Percentiles rank a stretch among this genome's conserved stretches.
Conservation (phyloP, 1,140 invertebrate species). For the Dreissena rostriformis region DNA sequence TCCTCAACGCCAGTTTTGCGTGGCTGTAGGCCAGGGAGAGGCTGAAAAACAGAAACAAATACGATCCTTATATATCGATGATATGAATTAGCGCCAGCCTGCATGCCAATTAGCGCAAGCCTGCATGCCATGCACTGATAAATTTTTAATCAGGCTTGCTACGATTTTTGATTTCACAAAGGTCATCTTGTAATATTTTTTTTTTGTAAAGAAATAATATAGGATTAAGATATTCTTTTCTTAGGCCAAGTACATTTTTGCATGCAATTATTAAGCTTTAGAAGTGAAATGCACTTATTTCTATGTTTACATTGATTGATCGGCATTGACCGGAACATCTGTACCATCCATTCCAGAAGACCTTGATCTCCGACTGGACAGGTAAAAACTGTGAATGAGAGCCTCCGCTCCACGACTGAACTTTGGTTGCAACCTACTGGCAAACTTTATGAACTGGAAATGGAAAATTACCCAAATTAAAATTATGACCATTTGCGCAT, state of each 20-base stretch:
- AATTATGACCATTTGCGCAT: too few relatives aligned
- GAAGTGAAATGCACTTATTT: neutral
- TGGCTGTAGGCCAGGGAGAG: slow-evolving; percentile 62
- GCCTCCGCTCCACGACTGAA: slow-evolving; percentile 57
- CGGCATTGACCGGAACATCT: slow-evolving; percentile 61
- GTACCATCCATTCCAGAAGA: slow-evolving; percentile 47
- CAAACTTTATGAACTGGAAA: slow-evolving; percentile 51
- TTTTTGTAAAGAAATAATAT: too few relatives aligned
- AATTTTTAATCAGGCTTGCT: too few relatives aligned
- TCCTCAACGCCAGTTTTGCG: slow-evolving; percentile 63
- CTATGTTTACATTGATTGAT: slow-evolving; percentile 61
- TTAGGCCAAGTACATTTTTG: too few relatives aligned
- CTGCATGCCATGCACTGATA: too few relatives aligned
- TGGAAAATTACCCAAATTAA: neutral
- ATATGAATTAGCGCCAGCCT: too few relatives aligned
- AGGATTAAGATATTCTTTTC: too few relatives aligned
- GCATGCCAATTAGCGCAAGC: too few relatives aligned
- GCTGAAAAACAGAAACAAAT: slow-evolving; percentile 47
- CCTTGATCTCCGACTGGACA: slow-evolving; percentile 58
- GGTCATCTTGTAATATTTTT: too few relatives aligned
- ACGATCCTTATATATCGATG: too few relatives aligned
- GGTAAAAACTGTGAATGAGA: slow-evolving; percentile 61
- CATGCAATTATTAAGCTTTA: too few relatives aligned
- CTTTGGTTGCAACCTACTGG: slow-evolving; percentile 30
- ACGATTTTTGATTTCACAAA: too few relatives aligned